Percentiles rank a stretch among this genome's conserved stretches.
Evolutionary conservation across 2,113 vertebrate species (phyloP).

Genomic region (Sander lucioperca): DNA sequence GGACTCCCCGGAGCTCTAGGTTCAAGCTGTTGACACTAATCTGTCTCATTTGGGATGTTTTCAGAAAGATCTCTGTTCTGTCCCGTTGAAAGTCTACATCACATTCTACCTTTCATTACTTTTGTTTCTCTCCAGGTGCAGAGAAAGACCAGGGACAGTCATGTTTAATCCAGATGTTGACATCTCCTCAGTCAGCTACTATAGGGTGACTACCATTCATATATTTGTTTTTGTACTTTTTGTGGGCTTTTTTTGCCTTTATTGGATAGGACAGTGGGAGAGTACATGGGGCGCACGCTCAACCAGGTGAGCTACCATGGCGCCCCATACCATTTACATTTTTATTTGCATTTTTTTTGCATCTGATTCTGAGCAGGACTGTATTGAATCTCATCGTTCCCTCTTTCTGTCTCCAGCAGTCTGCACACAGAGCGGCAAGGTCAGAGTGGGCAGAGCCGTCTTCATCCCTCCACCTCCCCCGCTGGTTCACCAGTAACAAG

Average conservation of each 20-base stretch:
- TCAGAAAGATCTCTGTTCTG: not conserved
- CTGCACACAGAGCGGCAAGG: conserved; percentile 7
- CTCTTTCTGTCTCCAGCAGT: conserved; percentile 7
- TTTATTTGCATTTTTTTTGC: not conserved
- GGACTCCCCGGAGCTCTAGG: conserved; percentile 38
- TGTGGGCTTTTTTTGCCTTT: no score
- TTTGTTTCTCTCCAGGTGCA: conserved; percentile 5
- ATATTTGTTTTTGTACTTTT: not conserved
- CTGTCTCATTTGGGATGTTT: not conserved
- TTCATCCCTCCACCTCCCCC: conserved; percentile 36
- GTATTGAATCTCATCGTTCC: not conserved
- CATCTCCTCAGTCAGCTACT: conserved; percentile 5
- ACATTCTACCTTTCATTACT: not conserved
- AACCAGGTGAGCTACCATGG: no score
- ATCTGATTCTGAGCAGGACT: not conserved
- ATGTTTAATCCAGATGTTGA: conserved; percentile 25
- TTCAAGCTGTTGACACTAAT: not conserved
- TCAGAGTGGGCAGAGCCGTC: conserved; percentile 10
- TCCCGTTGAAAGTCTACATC: not conserved
- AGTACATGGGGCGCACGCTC: no score
- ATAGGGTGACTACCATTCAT: conserved; percentile 21
- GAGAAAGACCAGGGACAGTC: not conserved
- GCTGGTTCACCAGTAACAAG: conserved; percentile 61
- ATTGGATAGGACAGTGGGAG: no score
- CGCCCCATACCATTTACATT: not conserved